Percentiles rank a stretch among this genome's conserved stretches.
Conservation (phyloP, 2,113 vertebrate species). For the Picathartes gymnocephalus region DNA sequence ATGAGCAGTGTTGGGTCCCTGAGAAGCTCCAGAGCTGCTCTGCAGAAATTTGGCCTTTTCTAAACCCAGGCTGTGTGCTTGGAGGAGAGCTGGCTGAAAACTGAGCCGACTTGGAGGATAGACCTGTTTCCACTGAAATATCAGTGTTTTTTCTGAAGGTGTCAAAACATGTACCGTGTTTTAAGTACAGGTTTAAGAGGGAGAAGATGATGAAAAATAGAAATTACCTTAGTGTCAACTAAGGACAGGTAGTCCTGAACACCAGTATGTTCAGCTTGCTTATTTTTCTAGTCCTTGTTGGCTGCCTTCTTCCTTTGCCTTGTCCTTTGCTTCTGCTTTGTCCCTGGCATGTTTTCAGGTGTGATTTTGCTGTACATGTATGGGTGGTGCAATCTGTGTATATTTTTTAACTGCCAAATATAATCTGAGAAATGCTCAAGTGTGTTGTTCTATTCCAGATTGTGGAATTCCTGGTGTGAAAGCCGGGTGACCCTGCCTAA, state of each 20-base stretch:
- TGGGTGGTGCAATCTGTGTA: neutral
- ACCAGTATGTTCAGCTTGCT: neutral
- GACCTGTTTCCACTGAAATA: neutral
- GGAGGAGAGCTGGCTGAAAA: neutral
- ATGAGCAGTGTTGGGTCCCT: no score
- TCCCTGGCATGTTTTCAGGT: neutral
- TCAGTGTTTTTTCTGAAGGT: neutral
- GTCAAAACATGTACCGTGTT: neutral
- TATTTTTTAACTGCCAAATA: neutral
- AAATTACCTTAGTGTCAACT: neutral
- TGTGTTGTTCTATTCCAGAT: neutral
- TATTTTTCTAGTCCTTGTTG: neutral
- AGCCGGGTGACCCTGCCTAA: neutral
- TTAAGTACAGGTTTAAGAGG: neutral
- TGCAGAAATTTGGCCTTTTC: neutral
- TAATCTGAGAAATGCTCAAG: neutral
- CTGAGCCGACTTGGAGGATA: neutral
- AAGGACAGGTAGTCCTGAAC: neutral
- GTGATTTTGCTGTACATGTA: neutral
- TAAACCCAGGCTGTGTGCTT: neutral
- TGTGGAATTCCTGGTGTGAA: conserved; percentile 7
- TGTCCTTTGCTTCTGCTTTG: neutral
- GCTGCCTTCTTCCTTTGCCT: neutral
- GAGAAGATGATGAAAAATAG: neutral
- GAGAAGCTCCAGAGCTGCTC: neutral